Evolutionary conservation across 35 echinoderm and acorn worm genomes (phyloP), one percentile per base, ranked within the genome.

Genomic region (Acanthaster planci): DNA sequence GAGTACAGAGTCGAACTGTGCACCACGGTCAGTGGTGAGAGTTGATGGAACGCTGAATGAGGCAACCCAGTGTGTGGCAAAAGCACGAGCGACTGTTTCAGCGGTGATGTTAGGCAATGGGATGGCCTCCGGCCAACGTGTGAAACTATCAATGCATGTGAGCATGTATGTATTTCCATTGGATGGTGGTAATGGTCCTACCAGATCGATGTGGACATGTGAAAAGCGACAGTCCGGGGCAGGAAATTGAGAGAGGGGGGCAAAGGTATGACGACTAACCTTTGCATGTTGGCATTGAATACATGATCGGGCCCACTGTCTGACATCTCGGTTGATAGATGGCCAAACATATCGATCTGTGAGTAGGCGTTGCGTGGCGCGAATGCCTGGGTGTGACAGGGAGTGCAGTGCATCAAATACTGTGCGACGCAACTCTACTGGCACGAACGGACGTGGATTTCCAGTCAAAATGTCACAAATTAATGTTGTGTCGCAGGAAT

Each of bases 21-120:
- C 29, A 10, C 89, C 89, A 78, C 89, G 50, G 91, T 93, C 37
- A 88, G n/a, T n/a, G n/a, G n/a, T n/a, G n/a, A n/a, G n/a, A n/a
- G n/a, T n/a, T n/a, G n/a, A n/a, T n/a, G n/a, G n/a, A n/a, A n/a
- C n/a, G n/a, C n/a, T n/a, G n/a, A n/a, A n/a, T n/a, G n/a, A n/a
- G n/a, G n/a, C n/a, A n/a, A n/a, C n/a, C n/a, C n/a, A n/a, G n/a
- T n/a, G n/a, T n/a, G n/a, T n/a, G n/a, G n/a, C n/a, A n/a, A n/a
- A n/a, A n/a, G n/a, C n/a, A n/a, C n/a, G n/a, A n/a, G n/a, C n/a
- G n/a, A n/a, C n/a, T n/a, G n/a, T n/a, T n/a, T n/a, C n/a, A n/a
- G n/a, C n/a, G n/a, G n/a, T n/a, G n/a, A n/a, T n/a, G n/a, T n/a
- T n/a, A n/a, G n/a, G n/a, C n/a, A n/a, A n/a, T n/a, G n/a, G n/a